Percentiles rank a stretch among this genome's conserved stretches.
Evolutionary conservation across 1,140 invertebrate species (phyloP).

Genomic region (Mesaphorura yosii): DNA sequence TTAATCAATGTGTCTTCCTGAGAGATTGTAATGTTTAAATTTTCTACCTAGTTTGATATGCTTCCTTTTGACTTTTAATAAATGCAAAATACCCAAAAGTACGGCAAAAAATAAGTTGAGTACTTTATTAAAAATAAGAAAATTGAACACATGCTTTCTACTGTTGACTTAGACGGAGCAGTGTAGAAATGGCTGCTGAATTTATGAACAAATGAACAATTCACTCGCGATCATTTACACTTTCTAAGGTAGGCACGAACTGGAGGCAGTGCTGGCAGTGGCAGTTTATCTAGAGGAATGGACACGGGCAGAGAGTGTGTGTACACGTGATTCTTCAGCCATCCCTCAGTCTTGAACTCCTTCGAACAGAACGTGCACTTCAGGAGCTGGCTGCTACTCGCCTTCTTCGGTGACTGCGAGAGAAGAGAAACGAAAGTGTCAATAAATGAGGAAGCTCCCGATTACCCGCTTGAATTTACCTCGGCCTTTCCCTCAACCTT

Average conservation of each 20-base stretch:
- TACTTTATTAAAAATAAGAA: too few species aligned
- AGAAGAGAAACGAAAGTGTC: not conserved
- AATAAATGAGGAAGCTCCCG: not conserved
- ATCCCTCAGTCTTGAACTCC: slow-evolving; percentile 32
- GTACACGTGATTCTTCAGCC: slow-evolving; percentile 28
- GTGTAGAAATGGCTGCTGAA: too few species aligned
- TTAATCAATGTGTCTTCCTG: too few species aligned
- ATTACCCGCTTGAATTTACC: not conserved
- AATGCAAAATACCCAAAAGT: too few species aligned
- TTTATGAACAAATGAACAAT: too few species aligned
- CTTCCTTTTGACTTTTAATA: too few species aligned
- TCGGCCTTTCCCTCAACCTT: slow-evolving; percentile 7
- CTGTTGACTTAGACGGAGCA: too few species aligned
- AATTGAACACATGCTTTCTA: too few species aligned
- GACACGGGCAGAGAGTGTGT: slow-evolving; percentile 27
- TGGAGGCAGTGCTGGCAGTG: slow-evolving; percentile 29
- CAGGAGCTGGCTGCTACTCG: slow-evolving; percentile 20
- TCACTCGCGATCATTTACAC: too few species aligned
- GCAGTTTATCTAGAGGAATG: slow-evolving; percentile 26
- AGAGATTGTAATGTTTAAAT: too few species aligned
- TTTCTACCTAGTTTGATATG: too few species aligned
- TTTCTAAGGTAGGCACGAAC: slow-evolving; percentile 3
- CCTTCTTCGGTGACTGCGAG: slow-evolving; percentile 18
- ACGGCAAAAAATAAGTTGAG: too few species aligned
- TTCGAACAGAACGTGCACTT: slow-evolving; percentile 30